phyloP scores from a whole-genome alignment of 1,140 invertebrate species.

The Drosophila pallidifrons region DNA sequence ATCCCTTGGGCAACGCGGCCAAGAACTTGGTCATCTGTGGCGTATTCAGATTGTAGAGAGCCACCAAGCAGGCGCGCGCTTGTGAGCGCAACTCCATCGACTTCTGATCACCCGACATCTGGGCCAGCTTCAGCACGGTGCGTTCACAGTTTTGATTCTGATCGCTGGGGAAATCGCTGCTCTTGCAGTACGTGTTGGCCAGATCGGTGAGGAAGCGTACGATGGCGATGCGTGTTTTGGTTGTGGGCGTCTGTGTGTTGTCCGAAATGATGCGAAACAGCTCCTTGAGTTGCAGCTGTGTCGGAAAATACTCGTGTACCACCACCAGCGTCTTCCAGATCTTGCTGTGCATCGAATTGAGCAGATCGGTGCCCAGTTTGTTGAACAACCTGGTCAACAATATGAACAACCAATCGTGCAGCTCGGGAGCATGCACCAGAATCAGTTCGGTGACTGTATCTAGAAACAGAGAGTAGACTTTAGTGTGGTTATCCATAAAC shows the following conservation, averaged over 20 bases:
- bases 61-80: constrained; percentile 92
- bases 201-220: constrained; percentile 91
- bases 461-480: constrained; percentile 96
- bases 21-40: constrained; percentile 92
- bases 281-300: constrained; percentile 87
- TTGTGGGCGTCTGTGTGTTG: constrained; percentile 95
- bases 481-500: constrained; percentile 99
- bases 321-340: constrained; percentile 94
- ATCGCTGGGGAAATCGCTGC: constrained; percentile 85
- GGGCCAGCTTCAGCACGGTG: constrained; percentile 89
- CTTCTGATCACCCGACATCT: constrained; percentile 89
- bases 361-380: constrained; percentile 95
- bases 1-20: constrained; percentile 92
- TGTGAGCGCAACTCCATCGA: constrained; percentile 92
- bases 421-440: constrained; percentile 92
- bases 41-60: constrained; percentile 95
- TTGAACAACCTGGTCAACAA: constrained; percentile 91
- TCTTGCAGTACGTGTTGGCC: constrained; percentile 87
- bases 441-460: constrained; percentile 96
- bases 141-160: constrained; percentile 86
- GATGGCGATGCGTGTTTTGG: constrained; percentile 92
- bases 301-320: constrained; percentile 90
- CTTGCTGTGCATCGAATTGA: constrained; percentile 95
- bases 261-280: constrained; percentile 93
- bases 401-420: constrained; percentile 96